Base-by-base conservation (phyloP, 2,797 vertebrate species). In the Sciurus vulgaris region DNA sequence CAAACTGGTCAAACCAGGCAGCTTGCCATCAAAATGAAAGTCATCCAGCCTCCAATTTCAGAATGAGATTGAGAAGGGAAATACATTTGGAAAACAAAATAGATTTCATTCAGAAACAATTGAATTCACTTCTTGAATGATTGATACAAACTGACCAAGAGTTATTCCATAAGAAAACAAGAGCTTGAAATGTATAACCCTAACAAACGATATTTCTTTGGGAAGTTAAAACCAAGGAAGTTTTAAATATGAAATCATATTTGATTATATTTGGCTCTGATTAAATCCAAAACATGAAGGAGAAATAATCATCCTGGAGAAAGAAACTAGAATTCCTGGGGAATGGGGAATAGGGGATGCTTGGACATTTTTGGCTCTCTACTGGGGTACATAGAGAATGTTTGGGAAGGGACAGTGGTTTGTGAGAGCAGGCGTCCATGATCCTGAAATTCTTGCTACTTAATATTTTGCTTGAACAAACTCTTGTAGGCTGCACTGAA, bases 71-170 rank as follows among this genome's bases (percentile, higher is more conserved):
- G 69, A 96, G 81, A 96, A 89, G 30, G 33, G 56, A 95, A 87
- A 94, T 96, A 76, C 24, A 93, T 97, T 84, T 89, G 56, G 84
- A 93, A 97, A 96, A 84, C 49, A 96, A 96, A 92, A 92, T 47
- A 61, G 54, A 81, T 96, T 97, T 96, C 86, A 97, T 96, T 97
- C 59, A 79, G 76, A 93, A 94, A 92, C 84, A 97, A 91, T 61
- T 91, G 63, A 94, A 44, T 87, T 96, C 9, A 76, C 20, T 93
- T 76, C 69, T 87, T 89, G 41, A 97, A 59, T 91, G 86, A 96
- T 56, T 44, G 76, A 89, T 83, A 72, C 41, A 88, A 89, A 89
- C 47, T 70, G 79, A 76, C 30, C 72, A 77, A 47, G 92, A 70
- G 13, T 73, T 92, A 81, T 82, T 94, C 47, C 91, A 35, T 73